phyloP scores from a whole-genome alignment of 37 sponge, comb jelly and placozoan species.

The Agelas oroides region DNA sequence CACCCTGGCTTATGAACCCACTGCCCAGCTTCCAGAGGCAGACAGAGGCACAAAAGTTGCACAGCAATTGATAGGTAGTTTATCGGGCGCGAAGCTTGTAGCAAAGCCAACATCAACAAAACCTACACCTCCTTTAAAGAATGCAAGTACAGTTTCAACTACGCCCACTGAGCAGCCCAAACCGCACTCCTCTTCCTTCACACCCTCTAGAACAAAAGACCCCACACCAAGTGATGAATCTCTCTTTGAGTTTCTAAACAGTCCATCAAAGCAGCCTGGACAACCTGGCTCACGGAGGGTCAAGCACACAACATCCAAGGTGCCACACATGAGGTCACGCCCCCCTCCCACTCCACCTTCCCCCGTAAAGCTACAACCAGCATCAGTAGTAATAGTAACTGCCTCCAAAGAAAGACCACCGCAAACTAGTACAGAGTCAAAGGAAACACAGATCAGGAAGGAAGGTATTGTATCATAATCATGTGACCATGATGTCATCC shows the following conservation, averaged over 20 bases:
- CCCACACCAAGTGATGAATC: conserved; percentile 37
- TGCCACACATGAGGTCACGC: neutral
- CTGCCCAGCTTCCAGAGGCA: neutral
- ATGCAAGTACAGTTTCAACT: too few relatives aligned
- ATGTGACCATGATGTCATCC: too few relatives aligned
- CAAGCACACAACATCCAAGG: neutral
- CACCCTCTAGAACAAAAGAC: neutral
- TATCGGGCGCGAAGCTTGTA: neutral
- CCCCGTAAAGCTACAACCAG: too few relatives aligned
- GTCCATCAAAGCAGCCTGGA: conserved; percentile 12
- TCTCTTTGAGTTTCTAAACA: conserved; percentile 69
- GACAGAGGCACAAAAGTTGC: conserved; percentile 13
- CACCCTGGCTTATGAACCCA: conserved; percentile 24
- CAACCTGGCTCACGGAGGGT: neutral
- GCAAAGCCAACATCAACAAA: neutral
- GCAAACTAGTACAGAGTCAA: too few relatives aligned
- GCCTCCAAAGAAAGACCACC: too few relatives aligned
- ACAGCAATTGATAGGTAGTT: conserved; percentile 29
- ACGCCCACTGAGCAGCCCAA: too few relatives aligned
- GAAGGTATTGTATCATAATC: too few relatives aligned
- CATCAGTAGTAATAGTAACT: too few relatives aligned
- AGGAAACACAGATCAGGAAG: too few relatives aligned
- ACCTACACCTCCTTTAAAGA: neutral
- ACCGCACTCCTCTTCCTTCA: neutral
- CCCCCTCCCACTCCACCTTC: neutral